Evolutionary conservation across 2,113 vertebrate genomes (phyloP).

Genomic region (Thunnus maccoyii): DNA sequence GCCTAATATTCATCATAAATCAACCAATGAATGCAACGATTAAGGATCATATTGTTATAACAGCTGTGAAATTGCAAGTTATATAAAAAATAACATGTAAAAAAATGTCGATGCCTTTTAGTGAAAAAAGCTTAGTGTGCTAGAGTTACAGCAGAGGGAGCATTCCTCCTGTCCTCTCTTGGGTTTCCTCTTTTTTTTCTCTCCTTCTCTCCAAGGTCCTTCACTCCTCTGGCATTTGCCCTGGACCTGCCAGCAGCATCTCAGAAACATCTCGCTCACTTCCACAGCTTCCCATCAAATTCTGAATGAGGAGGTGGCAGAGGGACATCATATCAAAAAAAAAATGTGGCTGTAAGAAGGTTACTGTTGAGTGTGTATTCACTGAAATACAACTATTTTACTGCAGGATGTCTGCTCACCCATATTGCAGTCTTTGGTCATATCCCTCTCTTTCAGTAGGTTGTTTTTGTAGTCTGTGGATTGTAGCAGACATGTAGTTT

Average conservation of each 20-base stretch:
- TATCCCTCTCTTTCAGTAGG: conserved; percentile 92
- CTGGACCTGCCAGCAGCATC: conserved; percentile 94
- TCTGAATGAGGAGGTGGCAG: conserved; percentile 81
- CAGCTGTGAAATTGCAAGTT: conserved; percentile 50
- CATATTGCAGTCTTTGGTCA: conserved; percentile 91
- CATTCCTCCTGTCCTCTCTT: conserved; percentile 70
- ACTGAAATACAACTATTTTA: background rate
- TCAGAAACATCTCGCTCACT: conserved; percentile 82
- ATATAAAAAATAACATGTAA: conserved; percentile 18
- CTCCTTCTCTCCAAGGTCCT: conserved; percentile 27
- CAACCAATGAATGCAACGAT: conserved; percentile 39
- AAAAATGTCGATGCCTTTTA: conserved; percentile 30
- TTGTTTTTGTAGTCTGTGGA: conserved; percentile 97
- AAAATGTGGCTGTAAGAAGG: background rate
- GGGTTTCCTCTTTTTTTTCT: conserved; percentile 40
- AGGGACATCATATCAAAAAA: background rate
- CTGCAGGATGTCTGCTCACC: conserved; percentile 80
- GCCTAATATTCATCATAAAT: conserved; percentile 32
- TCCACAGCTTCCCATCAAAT: conserved; percentile 93
- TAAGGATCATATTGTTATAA: conserved; percentile 25
- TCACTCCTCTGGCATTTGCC: conserved; percentile 73
- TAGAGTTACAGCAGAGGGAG: conserved; percentile 75
- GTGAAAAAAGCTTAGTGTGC: conserved; percentile 56
- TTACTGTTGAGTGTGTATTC: background rate
- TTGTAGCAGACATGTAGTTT: conserved; percentile 1